Evolutionary conservation across 1,140 invertebrate species (phyloP).

Genomic region (Adelges cooleyi): DNA sequence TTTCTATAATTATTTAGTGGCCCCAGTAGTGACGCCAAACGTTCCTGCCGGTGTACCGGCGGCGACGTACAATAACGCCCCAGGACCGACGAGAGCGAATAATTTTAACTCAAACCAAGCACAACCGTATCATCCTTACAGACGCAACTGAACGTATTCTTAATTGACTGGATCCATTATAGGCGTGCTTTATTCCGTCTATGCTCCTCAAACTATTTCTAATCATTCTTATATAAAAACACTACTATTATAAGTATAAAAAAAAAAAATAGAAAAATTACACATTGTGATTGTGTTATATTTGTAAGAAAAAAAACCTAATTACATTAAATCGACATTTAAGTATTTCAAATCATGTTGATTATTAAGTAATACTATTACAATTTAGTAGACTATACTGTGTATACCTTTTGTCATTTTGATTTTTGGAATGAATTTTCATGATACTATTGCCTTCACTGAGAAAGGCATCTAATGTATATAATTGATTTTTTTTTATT

Average conservation of each 20-base stretch:
- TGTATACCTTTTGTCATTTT: not conserved
- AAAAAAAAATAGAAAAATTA: no score
- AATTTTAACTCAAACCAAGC: conserved; percentile 30
- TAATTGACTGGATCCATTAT: conserved; percentile 12
- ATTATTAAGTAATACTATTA: not conserved
- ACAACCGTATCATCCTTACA: conserved; percentile 33
- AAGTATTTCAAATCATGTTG: conserved; percentile 4
- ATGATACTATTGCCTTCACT: no score
- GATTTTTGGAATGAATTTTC: not conserved
- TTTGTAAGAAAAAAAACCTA: conserved; percentile 19
- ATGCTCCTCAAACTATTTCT: conserved; percentile 22
- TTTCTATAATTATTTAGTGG: conserved; percentile 29
- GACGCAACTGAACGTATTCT: conserved; percentile 30
- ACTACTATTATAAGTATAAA: conserved; percentile 19
- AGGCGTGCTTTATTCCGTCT: not conserved
- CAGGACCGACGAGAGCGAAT: conserved; percentile 32
- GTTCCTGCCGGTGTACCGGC: conserved; percentile 29
- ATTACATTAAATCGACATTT: conserved; percentile 6
- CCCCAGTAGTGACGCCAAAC: conserved; percentile 19
- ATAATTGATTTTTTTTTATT: no score
- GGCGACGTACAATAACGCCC: conserved; percentile 27
- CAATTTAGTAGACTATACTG: not conserved
- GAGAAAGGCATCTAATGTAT: no score
- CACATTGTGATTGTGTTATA: conserved; percentile 26
- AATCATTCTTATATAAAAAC: conserved; percentile 24